Conservation (phyloP, 2,113 vertebrate species). For the Dasypus novemcinctus region DNA sequence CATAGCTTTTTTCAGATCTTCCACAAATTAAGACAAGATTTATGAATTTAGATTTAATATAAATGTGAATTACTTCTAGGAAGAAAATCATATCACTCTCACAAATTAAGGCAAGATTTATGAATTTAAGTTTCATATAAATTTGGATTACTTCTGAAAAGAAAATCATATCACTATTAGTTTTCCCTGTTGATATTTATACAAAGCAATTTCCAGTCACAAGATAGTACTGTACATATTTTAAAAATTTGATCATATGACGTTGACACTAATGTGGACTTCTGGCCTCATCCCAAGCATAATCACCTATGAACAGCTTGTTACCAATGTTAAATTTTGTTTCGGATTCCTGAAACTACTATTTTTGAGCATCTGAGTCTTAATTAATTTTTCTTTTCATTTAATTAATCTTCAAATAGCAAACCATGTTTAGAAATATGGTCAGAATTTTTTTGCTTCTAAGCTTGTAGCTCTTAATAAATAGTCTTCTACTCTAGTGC, state of each 20-base stretch:
- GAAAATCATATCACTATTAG: neutral
- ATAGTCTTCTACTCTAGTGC: slow-evolving; percentile 72
- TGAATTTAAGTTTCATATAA: slow-evolving; percentile 42
- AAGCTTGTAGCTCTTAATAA: slow-evolving; percentile 76
- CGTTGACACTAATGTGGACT: neutral
- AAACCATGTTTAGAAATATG: slow-evolving; percentile 67
- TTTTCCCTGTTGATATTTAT: slow-evolving; percentile 27
- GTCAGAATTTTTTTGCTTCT: slow-evolving; percentile 68
- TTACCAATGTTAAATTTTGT: slow-evolving; percentile 59
- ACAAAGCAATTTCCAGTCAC: neutral
- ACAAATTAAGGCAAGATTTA: slow-evolving; percentile 24
- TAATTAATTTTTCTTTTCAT: slow-evolving; percentile 53
- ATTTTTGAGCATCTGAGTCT: slow-evolving; percentile 24
- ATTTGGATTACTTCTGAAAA: slow-evolving; percentile 38
- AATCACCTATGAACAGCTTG: neutral
- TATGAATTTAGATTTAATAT: slow-evolving; percentile 40
- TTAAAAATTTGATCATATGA: slow-evolving; percentile 4
- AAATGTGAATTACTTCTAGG: slow-evolving; percentile 42
- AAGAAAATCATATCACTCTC: neutral
- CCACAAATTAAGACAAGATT: slow-evolving; percentile 16
- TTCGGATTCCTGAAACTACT: slow-evolving; percentile 62
- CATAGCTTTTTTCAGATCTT: neutral
- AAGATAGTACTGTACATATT: neutral
- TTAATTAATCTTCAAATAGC: neutral
- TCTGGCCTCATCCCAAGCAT: neutral